Evolutionary conservation across 1,140 invertebrate genomes (phyloP), one percentile per base, ranked within the genome.

Genomic region (Trichonephila clavata): DNA sequence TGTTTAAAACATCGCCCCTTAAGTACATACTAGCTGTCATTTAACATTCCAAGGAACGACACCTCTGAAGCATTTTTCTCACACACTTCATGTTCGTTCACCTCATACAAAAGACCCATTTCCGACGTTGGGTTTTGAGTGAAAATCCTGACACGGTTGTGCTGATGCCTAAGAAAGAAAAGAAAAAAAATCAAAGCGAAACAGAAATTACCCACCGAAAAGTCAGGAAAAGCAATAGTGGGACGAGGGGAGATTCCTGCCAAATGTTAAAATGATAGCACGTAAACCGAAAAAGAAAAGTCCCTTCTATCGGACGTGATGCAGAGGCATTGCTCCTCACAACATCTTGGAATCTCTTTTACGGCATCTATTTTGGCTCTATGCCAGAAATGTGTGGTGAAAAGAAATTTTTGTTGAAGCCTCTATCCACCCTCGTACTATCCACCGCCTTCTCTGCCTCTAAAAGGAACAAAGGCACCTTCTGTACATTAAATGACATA

Each of bases 231-330:
- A 83, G 50, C 50, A 50, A 50, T 50, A 10, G 77, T 43, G 77
- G 71, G 71, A 77, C 71, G 71, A 16, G 50, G 50, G 24, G 24
- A 68, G 24, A 68, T 57, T 83, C 81, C 50, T 83, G 50, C 81
- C 81, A 83, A 83, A 83, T 59, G 81, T 83, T n/a, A 59, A 83
- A 83, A 83, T 83, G 81, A 83, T 83, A 57, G 81, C 43, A 83
- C 71, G 71, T 77, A 59, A 59, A 83, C 81, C 20, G 43, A n/a
- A 57, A 32, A 27, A 10, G 18, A 39, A 77, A 77, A 77, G 71
- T 32, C 71, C 27, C 50, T 57, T n/a, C 21, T 59, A 83, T 83
- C 43, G 10, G 81, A 83, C 43, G 81, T 83, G 43, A n/a, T 59
- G 81, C 81, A n/a, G 81, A 21, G 50, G 21, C 81, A 57, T 57